Evolutionary conservation across 2,113 vertebrate genomes (phyloP).

Genomic region (Clarias magur): DNA sequence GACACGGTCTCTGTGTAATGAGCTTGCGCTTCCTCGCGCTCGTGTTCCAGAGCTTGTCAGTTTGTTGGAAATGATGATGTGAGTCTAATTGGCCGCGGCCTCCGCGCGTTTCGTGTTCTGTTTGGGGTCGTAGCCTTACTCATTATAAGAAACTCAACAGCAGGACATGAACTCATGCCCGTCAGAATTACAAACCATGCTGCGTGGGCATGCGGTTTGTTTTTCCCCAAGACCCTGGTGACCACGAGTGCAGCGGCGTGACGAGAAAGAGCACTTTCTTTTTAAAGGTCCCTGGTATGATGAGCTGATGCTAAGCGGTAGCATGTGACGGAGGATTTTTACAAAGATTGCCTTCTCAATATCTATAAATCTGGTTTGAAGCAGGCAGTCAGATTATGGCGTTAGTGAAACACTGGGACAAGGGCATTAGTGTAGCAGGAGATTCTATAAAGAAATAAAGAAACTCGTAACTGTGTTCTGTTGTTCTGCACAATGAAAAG

Average conservation of each 20-base stretch:
- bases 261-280: conserved; percentile 22
- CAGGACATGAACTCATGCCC: conserved; percentile 40
- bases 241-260: not conserved
- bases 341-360: not conserved
- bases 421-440: too few relatives aligned
- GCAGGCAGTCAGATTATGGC: too few relatives aligned
- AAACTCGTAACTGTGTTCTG: too few relatives aligned
- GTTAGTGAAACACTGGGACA: too few relatives aligned
- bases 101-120: conserved; percentile 26
- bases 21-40: conserved; percentile 44
- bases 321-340: not conserved
- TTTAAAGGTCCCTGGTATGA: not conserved
- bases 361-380: not conserved
- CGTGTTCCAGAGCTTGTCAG: conserved; percentile 44
- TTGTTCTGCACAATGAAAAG: too few relatives aligned
- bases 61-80: conserved; percentile 36
- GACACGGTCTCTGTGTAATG: conserved; percentile 44
- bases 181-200: conserved; percentile 43
- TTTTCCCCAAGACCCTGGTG: conserved; percentile 57
- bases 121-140: conserved; percentile 31
- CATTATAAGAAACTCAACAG: conserved; percentile 54
- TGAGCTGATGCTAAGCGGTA: not conserved
- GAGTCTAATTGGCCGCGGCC: conserved; percentile 53
- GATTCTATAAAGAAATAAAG: too few relatives aligned
- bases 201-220: conserved; percentile 35